Conservation (phyloP, 2,797 vertebrate species). For the Cyprinella venusta region DNA sequence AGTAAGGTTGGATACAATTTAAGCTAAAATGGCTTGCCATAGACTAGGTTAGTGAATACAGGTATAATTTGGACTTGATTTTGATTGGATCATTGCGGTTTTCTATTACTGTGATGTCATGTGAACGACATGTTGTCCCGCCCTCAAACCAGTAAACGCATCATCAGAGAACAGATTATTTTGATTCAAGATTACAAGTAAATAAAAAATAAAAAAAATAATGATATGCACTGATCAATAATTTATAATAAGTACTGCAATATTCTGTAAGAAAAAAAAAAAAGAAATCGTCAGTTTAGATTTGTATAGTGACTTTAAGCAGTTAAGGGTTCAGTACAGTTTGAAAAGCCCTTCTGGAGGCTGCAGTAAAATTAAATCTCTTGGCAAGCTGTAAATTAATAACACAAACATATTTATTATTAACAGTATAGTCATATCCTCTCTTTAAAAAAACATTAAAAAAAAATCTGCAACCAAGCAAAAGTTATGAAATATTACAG, state of each 20-base stretch:
- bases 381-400: conserved; percentile 49
- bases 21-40: too few species aligned
- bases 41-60: too few species aligned
- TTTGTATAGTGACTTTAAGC: neutral
- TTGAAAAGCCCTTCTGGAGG: neutral
- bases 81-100: too few species aligned
- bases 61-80: too few species aligned
- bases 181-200: neutral
- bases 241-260: neutral
- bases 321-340: neutral
- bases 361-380: conserved; percentile 22
- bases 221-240: neutral
- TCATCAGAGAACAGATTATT: too few species aligned
- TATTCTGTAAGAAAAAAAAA: neutral
- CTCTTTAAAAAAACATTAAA: conserved; percentile 54
- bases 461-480: conserved; percentile 47
- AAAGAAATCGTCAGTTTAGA: neutral
- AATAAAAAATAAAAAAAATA: neutral
- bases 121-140: too few species aligned
- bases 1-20: too few species aligned
- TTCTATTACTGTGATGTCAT: too few species aligned
- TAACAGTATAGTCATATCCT: conserved; percentile 52
- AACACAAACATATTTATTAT: conserved; percentile 64
- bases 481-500: conserved; percentile 46
- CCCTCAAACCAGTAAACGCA: too few species aligned